Evolutionary conservation across 1,140 invertebrate genomes (phyloP).

Genomic region (Trachymyrmex septentrionalis): DNA sequence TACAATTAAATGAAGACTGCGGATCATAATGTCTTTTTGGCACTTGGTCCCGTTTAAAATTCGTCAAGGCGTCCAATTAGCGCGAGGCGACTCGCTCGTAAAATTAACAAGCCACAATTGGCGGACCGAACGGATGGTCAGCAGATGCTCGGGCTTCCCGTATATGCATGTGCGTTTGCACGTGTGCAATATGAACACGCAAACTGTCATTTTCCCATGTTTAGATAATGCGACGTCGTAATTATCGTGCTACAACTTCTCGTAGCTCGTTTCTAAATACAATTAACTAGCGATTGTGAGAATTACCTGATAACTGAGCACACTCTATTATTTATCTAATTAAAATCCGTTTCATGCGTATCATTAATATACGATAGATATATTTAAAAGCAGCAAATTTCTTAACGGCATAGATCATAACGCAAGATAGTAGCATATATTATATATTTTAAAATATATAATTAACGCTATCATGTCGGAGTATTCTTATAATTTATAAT

Average conservation of each 20-base stretch:
- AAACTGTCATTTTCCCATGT: constrained; percentile 46
- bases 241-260: constrained; percentile 9
- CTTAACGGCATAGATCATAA: too few relatives aligned
- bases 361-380: background rate
- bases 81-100: constrained; percentile 73
- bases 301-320: background rate
- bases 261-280: background rate
- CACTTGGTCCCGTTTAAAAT: constrained; percentile 60
- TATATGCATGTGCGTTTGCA: constrained; percentile 57
- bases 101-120: constrained; percentile 82
- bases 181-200: constrained; percentile 50
- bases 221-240: constrained; percentile 14
- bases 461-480: too few relatives aligned
- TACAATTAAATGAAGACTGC: background rate
- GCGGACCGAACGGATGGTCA: constrained; percentile 78
- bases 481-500: too few relatives aligned
- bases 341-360: background rate
- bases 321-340: background rate
- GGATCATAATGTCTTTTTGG: constrained; percentile 30
- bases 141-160: constrained; percentile 78
- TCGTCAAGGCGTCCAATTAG: constrained; percentile 74
- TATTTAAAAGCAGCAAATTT: too few relatives aligned
- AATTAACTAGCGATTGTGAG: background rate
- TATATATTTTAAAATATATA: too few relatives aligned
- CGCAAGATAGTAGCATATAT: too few relatives aligned